Base-by-base conservation (phyloP, 2,888 invertebrate genomes). In the Marasmarcha lunaedactyla region DNA sequence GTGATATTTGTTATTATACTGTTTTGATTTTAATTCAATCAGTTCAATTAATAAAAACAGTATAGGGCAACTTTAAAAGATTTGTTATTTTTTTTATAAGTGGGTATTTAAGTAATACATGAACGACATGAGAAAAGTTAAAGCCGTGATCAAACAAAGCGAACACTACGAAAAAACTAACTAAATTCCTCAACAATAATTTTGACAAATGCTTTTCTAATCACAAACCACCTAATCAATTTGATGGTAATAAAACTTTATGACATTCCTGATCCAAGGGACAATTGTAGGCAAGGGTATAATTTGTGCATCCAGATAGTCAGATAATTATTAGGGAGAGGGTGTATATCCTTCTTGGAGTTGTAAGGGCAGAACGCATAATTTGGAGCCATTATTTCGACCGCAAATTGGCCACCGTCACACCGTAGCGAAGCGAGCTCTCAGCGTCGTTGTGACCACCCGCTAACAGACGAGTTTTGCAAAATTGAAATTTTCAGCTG, bases 351-450 rank as follows among this genome's bases (percentile, higher is more conserved):
- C 20, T 7, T 7, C 20, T 7, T 20, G 20, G 20, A 5, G 20
- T 7, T 5, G 14, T 9, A 76, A 76, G 71, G 76, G 73, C 73
- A 69, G 49, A 72, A 62, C 67, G 63, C 69, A 59, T 83, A 70
- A 81, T 78, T 78, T 79, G 53, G 71, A 68, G 53, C 72, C 76
- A 83, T 81, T 79, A 79, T 62, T 64, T 57, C 63, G 66, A 76
- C 77, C 76, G 59, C 78, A 74, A 73, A 73, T 59, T 60, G 66
- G 53, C 58, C 47, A 45, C 42, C 50, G 60, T 70, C 63, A 65
- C 68, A 64, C 71, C 59, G 63, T 58, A 36, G 36, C 46, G 27
- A 59, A 36, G 36, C 46, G 27, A 14, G 30, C 11, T 25, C n/a
- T 9, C 30, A 11, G 11, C n/a, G 30, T 10, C 30, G 10, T 3